These are phyloP conservation scores for Sterna hirundo DNA, from an alignment of 2,113 vertebrate genomes.

Conservation along the genomic window DNA sequence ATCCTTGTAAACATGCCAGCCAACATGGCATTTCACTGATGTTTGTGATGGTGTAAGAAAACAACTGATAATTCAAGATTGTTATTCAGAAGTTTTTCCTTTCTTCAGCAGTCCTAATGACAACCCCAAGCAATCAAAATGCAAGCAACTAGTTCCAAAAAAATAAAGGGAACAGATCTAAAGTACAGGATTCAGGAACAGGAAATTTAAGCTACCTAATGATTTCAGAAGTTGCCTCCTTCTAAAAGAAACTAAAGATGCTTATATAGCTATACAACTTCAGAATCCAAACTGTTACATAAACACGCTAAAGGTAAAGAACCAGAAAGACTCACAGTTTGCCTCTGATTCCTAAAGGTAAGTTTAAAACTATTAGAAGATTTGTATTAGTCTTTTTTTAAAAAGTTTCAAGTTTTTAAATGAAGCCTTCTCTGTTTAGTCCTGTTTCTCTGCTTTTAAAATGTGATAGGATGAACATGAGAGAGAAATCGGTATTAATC, in stretches of 20 bases:
- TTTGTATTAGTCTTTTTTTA: not conserved
- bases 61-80: not conserved
- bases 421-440: not conserved
- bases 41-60: not conserved
- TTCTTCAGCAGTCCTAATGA: not conserved
- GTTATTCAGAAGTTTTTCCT: not conserved
- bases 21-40: not conserved
- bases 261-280: not conserved
- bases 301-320: not conserved
- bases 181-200: not conserved
- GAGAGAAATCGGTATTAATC: not conserved
- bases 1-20: not conserved
- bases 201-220: not conserved
- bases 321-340: not conserved
- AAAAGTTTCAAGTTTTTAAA: not conserved
- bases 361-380: not conserved
- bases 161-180: not conserved
- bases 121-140: not conserved
- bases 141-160: not conserved
- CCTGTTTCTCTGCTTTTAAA: not conserved
- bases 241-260: not conserved
- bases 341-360: not conserved
- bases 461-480: not conserved
- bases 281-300: not conserved
- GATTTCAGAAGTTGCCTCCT: not conserved